These are phyloP conservation scores for Oreochromis grahami DNA, from an alignment of 2,797 vertebrate species.

Conservation along the genomic window DNA sequence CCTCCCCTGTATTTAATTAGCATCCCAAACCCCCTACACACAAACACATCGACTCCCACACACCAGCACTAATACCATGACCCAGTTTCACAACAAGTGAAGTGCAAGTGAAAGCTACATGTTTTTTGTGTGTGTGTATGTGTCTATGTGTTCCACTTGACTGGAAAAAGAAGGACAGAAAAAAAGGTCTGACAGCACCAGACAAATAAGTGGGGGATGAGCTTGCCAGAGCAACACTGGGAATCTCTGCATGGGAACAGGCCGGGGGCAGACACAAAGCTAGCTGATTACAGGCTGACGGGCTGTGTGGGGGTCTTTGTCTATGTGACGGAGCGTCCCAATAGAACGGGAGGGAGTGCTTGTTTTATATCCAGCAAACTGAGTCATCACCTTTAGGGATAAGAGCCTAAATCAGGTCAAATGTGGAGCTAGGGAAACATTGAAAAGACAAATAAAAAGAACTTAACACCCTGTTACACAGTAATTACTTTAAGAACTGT, in stretches of 20 bases:
- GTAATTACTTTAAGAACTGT: not conserved
- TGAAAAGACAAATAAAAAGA: not conserved
- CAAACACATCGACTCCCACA: not conserved
- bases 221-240: slow-evolving; percentile 26
- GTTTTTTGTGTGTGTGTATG: not conserved
- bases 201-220: slow-evolving; percentile 62
- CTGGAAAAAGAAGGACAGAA: slow-evolving; percentile 24
- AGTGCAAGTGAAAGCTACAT: slow-evolving; percentile 4
- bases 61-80: not conserved
- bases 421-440: not conserved
- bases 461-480: not conserved
- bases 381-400: slow-evolving; percentile 45
- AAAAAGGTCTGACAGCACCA: slow-evolving; percentile 29
- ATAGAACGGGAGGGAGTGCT: slow-evolving; percentile 21
- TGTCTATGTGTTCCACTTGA: slow-evolving; percentile 19
- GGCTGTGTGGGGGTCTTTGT: slow-evolving; percentile 53
- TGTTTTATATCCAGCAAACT: slow-evolving; percentile 43
- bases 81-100: not conserved
- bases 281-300: slow-evolving; percentile 54
- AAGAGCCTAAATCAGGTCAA: slow-evolving; percentile 4
- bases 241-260: slow-evolving; percentile 56
- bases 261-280: slow-evolving; percentile 59
- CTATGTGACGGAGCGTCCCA: slow-evolving; percentile 24
- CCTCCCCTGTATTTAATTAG: slow-evolving; percentile 7
- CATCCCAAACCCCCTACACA: not conserved